phyloP scores from a whole-genome alignment of 2,797 vertebrate species.

The Coendou prehensilis region DNA sequence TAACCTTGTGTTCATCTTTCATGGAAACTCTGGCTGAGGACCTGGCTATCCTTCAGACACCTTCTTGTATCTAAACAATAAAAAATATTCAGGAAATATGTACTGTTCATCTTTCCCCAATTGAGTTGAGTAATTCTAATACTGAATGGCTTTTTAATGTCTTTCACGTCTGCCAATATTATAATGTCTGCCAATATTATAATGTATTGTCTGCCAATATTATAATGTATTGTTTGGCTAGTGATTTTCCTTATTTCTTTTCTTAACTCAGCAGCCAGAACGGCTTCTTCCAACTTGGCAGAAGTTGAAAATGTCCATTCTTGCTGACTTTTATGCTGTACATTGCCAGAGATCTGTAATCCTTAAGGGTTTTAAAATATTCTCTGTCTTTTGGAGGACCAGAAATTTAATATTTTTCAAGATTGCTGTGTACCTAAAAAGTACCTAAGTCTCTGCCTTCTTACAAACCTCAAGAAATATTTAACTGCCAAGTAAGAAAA shows the following conservation, averaged over 20 bases:
- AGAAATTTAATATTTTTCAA: constrained; percentile 40
- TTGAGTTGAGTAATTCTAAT: constrained; percentile 65
- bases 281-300: constrained; percentile 72
- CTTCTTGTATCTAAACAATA: constrained; percentile 62
- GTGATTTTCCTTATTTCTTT: constrained; percentile 73
- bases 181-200: constrained; percentile 41
- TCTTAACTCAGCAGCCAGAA: constrained; percentile 69
- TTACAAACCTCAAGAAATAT: constrained; percentile 49
- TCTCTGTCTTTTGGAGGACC: background rate
- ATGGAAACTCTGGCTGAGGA: constrained; percentile 47
- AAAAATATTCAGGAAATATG: constrained; percentile 71
- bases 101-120: constrained; percentile 66
- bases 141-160: constrained; percentile 77
- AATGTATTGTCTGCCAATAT: constrained; percentile 73
- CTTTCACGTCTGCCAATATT: constrained; percentile 42
- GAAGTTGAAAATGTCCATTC: constrained; percentile 53
- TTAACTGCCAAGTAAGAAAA: constrained; percentile 10
- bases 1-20: background rate
- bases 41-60: background rate
- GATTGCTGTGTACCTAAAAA: constrained; percentile 15
- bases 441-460: constrained; percentile 8
- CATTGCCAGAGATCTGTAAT: constrained; percentile 50
- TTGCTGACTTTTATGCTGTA: constrained; percentile 69
- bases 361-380: background rate
- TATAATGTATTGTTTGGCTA: constrained; percentile 77